phyloP scores from a whole-genome alignment of 2,113 vertebrate genomes.

The Aspiorhynchus laticeps region DNA sequence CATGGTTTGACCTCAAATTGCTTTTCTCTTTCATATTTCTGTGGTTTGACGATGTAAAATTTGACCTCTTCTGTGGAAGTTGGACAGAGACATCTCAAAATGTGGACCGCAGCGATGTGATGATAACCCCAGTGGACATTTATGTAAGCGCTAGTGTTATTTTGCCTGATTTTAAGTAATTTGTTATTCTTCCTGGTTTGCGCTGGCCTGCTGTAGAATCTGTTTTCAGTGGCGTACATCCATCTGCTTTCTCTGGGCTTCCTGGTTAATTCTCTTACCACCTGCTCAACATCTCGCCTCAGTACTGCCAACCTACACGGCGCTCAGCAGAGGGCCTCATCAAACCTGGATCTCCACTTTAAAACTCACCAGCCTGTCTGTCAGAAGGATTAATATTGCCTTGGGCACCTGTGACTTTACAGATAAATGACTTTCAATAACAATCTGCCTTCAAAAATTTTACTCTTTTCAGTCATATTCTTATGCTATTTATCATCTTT shows the following conservation, averaged over 20 bases:
- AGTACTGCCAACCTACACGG: conserved; percentile 7
- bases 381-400: conserved; percentile 41
- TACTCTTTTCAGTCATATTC: not conserved
- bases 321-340: conserved; percentile 42
- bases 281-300: conserved; percentile 53
- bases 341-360: conserved; percentile 44
- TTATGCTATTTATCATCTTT: not conserved
- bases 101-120: conserved; percentile 23
- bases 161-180: conserved; percentile 59
- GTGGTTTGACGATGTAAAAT: not conserved
- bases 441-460: conserved; percentile 25
- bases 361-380: conserved; percentile 47
- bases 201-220: conserved; percentile 53
- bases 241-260: conserved; percentile 62
- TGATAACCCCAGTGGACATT: conserved; percentile 40
- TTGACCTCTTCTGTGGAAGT: conserved; percentile 12
- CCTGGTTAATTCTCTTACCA: conserved; percentile 65
- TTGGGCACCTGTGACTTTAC: conserved; percentile 36
- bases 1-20: not conserved
- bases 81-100: conserved; percentile 20
- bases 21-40: not conserved
- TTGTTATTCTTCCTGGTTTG: conserved; percentile 63
- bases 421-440: conserved; percentile 39
- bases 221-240: conserved; percentile 62
- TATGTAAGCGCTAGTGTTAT: conserved; percentile 56